Evolutionary conservation across 2,113 vertebrate genomes (phyloP).

Genomic region (Labeo rohita): DNA sequence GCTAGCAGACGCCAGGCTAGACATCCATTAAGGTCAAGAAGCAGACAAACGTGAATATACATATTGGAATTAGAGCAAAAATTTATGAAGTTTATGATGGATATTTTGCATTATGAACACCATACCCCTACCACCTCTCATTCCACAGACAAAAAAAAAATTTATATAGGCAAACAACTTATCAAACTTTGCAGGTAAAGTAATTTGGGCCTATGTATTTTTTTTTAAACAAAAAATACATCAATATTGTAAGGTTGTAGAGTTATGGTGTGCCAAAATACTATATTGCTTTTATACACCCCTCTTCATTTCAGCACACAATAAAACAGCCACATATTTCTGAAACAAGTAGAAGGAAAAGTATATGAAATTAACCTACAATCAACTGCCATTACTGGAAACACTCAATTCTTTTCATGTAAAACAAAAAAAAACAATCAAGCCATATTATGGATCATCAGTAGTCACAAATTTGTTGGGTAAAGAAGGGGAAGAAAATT

Average conservation of each 20-base stretch:
- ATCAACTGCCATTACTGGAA: not conserved
- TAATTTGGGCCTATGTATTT: not conserved
- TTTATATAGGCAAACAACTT: not conserved
- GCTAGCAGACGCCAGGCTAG: not conserved
- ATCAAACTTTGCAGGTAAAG: not conserved
- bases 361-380: not conserved
- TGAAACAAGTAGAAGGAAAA: not conserved
- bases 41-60: not conserved
- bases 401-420: conserved; percentile 27
- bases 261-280: conserved; percentile 26
- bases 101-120: conserved; percentile 10
- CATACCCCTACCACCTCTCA: not conserved
- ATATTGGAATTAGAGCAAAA: not conserved
- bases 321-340: not conserved
- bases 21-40: not conserved
- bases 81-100: not conserved
- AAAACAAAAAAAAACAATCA: conserved; percentile 64
- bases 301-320: not conserved
- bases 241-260: not conserved
- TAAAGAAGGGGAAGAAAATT: not conserved
- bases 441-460: conserved; percentile 74
- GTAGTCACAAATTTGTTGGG: conserved; percentile 67
- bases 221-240: not conserved
- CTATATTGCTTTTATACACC: conserved; percentile 26
- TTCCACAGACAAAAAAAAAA: not conserved